Base-by-base conservation (phyloP, 2,888 invertebrate species). In the Gymnocheta viridis region DNA sequence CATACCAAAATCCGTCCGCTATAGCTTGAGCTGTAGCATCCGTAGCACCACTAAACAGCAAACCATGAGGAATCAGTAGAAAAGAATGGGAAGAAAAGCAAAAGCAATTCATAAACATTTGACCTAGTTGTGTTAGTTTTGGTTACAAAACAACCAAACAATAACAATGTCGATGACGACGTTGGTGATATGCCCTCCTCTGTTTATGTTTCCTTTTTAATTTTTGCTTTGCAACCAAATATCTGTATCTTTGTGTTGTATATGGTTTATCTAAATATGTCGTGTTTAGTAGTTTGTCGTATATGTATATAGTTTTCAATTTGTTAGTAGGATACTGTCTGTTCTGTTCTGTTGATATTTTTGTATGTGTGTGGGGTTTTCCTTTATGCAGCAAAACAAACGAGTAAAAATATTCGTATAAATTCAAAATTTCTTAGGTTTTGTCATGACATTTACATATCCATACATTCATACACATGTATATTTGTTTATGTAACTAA, bases 91-190 rank as follows among this genome's bases (percentile, higher is more conserved):
- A 67, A 70, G 62, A 79, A 72, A 62, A 49, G 73, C 67, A 82
- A 51, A 74, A 80, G 66, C 79, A 84, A 86, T 86, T 86, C 82
- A 82, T 84, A 86, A 85, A 80, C 84, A 85, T 84, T 82, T 86
- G 86, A 86, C 86, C 86, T 49, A 86, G 58, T 86, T 86, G 84
- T 56, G 35, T 70, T 79, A 70, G 74, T 70, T 72, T 72, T 64
- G 64, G 64, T 72, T 56, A 35, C 35, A 66, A 38, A 27, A 60
- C 29, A 17, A 44, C 22, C 22, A 14, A 41, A 49, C 38, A 49
- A 60, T 69, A 41, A 62, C 32, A 41, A 69, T 70, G 60, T 62
- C 12, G 14, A 49, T 6, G 66, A 27, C 41, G 64, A 47, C 24
- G 66, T 22, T 69, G 38, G 22, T 60, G 80, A 74, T 70, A 64